Base-by-base conservation (phyloP, 2,113 vertebrate genomes). In the Burhinus bistriatus region DNA sequence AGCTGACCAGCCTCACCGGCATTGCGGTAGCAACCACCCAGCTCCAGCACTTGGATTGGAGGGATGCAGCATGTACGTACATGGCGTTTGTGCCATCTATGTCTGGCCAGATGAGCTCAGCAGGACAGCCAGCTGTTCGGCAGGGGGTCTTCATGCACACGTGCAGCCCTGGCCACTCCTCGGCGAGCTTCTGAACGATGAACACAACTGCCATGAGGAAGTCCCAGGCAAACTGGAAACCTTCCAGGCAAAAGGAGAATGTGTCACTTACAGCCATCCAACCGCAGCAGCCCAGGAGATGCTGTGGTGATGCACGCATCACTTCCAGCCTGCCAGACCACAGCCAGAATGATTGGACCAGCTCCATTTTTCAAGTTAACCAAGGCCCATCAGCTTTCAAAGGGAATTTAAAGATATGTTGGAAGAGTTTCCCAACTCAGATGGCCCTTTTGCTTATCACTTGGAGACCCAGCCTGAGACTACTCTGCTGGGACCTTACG, bases 151-250 rank as follows among this genome's bases (percentile, higher is more conserved):
- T 96, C 45, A 98, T 34, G 2, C 84, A 94, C 30, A 91, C 2
- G 2, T 94, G 97, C 80, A 98, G 94, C 36, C 98, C 98, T 0
- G 94, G 98, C 98, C 98, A 98, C 92, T 97, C 97, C 70, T 97
- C 90, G 0, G 96, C 51, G 0, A 98, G 97, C 85, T 91, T 88
- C 84, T 87, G 79, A 75, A 96, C 5, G 45, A 96, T 95, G 54
- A 22, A 87, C 87, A 98, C 95, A 15, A 97, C 78, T 1, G 95
- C 73, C 89, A 97, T 78, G 15, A 98, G 91, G 55, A 98, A 96
- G 58, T 97, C 96, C 98, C 98, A 98, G 17, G 82, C 44, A 45
- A 79, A 80, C 45, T 71, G 95, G 80, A 98, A 97, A 65, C 94
- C 98, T 97, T 69, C 29, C 58, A 47, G 45, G 57, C 25, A 62